Evolutionary conservation across 2,888 invertebrate genomes (phyloP).

Genomic region (Phalera bucephala): DNA sequence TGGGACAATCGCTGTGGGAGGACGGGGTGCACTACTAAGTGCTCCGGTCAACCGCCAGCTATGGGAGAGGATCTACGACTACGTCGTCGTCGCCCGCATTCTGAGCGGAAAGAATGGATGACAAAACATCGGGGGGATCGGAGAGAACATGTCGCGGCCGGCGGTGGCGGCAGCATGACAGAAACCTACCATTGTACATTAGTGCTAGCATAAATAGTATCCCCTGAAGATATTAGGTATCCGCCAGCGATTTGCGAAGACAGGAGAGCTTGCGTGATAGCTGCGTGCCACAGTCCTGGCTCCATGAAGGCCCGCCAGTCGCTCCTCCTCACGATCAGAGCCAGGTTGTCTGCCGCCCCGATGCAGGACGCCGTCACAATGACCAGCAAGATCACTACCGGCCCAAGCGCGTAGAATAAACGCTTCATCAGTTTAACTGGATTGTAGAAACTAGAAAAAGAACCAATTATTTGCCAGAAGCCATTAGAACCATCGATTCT

Average conservation of each 20-base stretch:
- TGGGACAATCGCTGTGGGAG: too few species aligned
- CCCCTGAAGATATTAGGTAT: slow-evolving; percentile 59
- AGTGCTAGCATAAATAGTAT: slow-evolving; percentile 54
- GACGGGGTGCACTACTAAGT: too few species aligned
- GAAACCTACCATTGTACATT: slow-evolving; percentile 61
- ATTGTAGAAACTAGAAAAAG: slow-evolving; percentile 62
- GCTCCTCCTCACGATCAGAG: slow-evolving; percentile 24
- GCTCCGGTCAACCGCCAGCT: too few species aligned
- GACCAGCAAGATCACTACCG: slow-evolving; percentile 39
- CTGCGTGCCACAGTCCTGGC: slow-evolving; percentile 59
- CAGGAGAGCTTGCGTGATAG: slow-evolving; percentile 57
- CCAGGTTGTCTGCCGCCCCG: slow-evolving; percentile 36
- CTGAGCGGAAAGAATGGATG: too few species aligned
- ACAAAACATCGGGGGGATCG: too few species aligned
- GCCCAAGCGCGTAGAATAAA: slow-evolving; percentile 52
- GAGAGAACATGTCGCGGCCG: too few species aligned
- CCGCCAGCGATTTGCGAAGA: slow-evolving; percentile 65
- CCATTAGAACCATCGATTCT: too few species aligned
- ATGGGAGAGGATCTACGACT: too few species aligned
- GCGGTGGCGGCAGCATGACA: too few species aligned
- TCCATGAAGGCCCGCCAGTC: slow-evolving; percentile 50
- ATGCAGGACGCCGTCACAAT: slow-evolving; percentile 38
- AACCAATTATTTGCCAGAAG: too few species aligned
- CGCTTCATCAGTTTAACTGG: slow-evolving; percentile 66
- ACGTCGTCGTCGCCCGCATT: too few species aligned